Base-by-base conservation (phyloP, 2,888 invertebrate species). In the Phymatocera aterrima region DNA sequence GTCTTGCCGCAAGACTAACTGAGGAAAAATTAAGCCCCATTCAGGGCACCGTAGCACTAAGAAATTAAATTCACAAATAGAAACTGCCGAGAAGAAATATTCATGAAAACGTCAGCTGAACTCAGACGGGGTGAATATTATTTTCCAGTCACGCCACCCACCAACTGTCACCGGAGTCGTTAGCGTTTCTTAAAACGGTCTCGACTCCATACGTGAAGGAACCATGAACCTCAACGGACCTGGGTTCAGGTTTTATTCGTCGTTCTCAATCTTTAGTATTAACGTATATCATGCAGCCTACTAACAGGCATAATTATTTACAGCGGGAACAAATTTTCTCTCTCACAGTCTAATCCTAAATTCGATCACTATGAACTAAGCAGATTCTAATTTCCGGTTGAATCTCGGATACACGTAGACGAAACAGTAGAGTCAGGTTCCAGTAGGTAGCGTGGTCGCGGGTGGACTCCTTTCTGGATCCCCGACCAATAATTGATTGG, bases 11-110 rank as follows among this genome's bases (percentile, higher is more conserved):
- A 51, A 72, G 72, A 72, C 72, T 51, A 34, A 72, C 82, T 79
- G 80, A 65, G 80, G n/a, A 83, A 83, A 84, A 84, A 85, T 84
- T 85, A 85, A 84, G 83, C 83, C 79, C 81, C 83, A 84, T 84
- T 84, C 82, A 82, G 79, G 54, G 79, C 74, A 46, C 79, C 48
- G 77, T 72, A 48, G 54, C 70, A 43, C 77, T 60, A 80, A 79
- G 78, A 81, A 83, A 82, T 83, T 83, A 80, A 83, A 83, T 83
- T 83, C 81, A 82, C 80, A 79, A 80, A 83, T 82, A 64, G 79
- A 80, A 78, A 78, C 43, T 48, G 46, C 75, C 51, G 24, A 74
- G 68, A 61, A 72, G 70, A 61, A 61, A 46, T 60, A 70, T 78
- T 74, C 43, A 43, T 34, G 12, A 51, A 65, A 78, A 40, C 64